Base-by-base conservation (phyloP, 2,797 vertebrate genomes). In the Salarias fasciatus region DNA sequence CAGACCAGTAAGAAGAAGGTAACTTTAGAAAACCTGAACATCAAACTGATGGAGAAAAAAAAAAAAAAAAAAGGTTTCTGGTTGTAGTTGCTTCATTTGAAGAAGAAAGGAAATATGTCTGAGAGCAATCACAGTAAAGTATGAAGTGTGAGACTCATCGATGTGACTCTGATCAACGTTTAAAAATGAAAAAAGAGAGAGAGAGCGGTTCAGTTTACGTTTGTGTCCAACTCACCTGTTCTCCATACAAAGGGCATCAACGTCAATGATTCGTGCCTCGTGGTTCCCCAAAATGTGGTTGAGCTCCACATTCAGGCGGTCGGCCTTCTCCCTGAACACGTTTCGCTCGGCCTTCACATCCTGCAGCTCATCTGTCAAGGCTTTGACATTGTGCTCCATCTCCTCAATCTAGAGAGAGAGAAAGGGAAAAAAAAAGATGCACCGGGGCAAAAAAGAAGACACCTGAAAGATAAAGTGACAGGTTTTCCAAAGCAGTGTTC, bases 181-280 rank as follows among this genome's bases (percentile, higher is more conserved):
- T n/a, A n/a, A n/a, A n/a, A n/a, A n/a, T n/a, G n/a, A n/a, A n/a
- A n/a, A n/a, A n/a, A n/a, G n/a, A n/a, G n/a, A n/a, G n/a, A n/a
- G n/a, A n/a, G n/a, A 8, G 31, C 4, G 33, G 8, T 31, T 33
- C 31, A 8, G 31, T 33, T 33, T 8, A 33, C 31, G 4, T n/a
- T 8, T 35, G 33, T 9, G 33, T 9, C 6, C 33, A 6, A 9
- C 33, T 80, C 36, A 93, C 97, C 94, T 95, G 90, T 99, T 99
- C 83, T 99, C 97, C 96, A 97, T 99, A 77, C 98, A 98, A 0
- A 99, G 91, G 3, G 95, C 96, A 0, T 99, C 97, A 47, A 99
- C 84, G 0, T 99, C 97, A 0, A 99, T 95, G 69, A 99, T 95
- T 9, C 95, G 95, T 3, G 93, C 92, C 54, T 95, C 95, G 0